These are phyloP conservation scores for Mya arenaria DNA, from an alignment of 1,140 invertebrate genomes.

Conservation along the genomic window DNA sequence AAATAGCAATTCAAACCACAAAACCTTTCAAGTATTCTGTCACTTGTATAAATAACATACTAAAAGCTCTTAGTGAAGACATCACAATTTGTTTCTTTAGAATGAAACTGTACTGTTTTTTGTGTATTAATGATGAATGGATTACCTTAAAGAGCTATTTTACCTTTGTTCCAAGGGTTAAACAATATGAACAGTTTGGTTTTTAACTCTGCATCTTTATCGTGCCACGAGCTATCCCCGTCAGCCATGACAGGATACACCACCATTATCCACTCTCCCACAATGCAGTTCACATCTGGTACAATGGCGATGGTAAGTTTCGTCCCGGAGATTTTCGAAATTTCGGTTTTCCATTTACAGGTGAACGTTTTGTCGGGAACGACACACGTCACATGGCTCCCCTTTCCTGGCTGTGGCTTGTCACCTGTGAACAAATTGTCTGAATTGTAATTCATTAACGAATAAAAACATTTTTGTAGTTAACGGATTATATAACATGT, in stretches of 20 bases:
- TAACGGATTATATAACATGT: no score
- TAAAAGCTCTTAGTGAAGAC: background rate
- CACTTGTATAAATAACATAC: background rate
- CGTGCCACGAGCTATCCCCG: slow-evolving; percentile 59
- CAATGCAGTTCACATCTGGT: slow-evolving; percentile 86
- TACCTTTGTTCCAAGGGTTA: slow-evolving; percentile 93
- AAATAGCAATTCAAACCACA: background rate
- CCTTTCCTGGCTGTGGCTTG: slow-evolving; percentile 19
- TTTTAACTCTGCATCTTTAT: slow-evolving; percentile 81
- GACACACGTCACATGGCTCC: background rate
- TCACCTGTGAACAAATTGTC: slow-evolving; percentile 20
- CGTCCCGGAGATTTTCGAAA: background rate
- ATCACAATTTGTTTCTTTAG: no score
- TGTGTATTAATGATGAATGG: no score
- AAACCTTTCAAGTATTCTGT: background rate
- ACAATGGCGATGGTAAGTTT: slow-evolving; percentile 12
- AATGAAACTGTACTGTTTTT: no score
- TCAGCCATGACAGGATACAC: slow-evolving; percentile 88
- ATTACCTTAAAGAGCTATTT: background rate
- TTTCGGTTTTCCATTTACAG: slow-evolving; percentile 20
- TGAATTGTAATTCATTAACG: no score
- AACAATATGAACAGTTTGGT: slow-evolving; percentile 89
- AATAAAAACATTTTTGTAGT: no score
- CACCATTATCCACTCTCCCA: slow-evolving; percentile 93
- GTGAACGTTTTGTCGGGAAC: background rate